Evolutionary conservation across 2,888 invertebrate genomes (phyloP).

Genomic region (Phyllotreta striolata): DNA sequence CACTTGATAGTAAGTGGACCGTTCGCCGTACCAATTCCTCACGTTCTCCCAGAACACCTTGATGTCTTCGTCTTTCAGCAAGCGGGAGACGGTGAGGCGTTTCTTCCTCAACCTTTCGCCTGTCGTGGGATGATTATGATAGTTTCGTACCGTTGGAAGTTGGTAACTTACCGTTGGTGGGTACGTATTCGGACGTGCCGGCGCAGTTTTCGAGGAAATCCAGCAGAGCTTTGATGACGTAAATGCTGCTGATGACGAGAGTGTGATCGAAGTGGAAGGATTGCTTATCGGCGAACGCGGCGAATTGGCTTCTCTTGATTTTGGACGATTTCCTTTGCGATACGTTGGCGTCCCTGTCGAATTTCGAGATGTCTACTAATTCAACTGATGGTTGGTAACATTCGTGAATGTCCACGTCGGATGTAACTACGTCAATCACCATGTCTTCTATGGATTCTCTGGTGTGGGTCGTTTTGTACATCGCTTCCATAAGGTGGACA

Average conservation of each 20-base stretch:
- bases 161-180: conserved; percentile 17
- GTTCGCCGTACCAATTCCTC: conserved; percentile 66
- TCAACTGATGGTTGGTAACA: not conserved
- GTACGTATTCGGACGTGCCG: not conserved
- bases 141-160: not conserved
- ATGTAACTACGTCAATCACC: conserved; percentile 31
- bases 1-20: conserved; percentile 71
- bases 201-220: conserved; percentile 28
- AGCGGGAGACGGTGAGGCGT: conserved; percentile 65
- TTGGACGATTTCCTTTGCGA: not conserved
- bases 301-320: conserved; percentile 4
- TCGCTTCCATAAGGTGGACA: conserved; percentile 32
- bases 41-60: conserved; percentile 74
- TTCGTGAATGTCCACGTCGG: conserved; percentile 9
- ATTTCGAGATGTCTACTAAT: not conserved
- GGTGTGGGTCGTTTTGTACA: conserved; percentile 31
- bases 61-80: conserved; percentile 66
- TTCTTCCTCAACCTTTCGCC: conserved; percentile 55
- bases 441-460: conserved; percentile 31
- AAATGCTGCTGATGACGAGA: conserved; percentile 24
- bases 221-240: conserved; percentile 22
- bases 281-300: conserved; percentile 12
- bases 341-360: not conserved
- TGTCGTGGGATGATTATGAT: not conserved
- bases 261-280: conserved; percentile 25